phyloP scores from a whole-genome alignment of 2,797 vertebrate species.

The Atherinosoma microstoma region DNA sequence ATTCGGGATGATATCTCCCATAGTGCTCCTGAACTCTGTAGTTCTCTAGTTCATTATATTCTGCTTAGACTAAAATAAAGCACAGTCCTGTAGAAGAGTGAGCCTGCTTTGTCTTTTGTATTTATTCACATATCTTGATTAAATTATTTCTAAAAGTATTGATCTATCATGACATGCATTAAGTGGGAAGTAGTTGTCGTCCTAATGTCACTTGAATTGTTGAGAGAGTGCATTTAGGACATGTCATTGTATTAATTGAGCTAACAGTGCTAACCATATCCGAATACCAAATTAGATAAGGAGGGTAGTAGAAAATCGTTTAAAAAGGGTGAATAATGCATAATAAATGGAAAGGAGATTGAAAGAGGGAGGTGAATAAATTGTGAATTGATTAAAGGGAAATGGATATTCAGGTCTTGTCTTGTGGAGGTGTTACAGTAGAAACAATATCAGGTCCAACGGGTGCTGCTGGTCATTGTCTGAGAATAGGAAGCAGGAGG shows the following conservation, averaged over 20 bases:
- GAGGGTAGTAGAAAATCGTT: slow-evolving; percentile 83
- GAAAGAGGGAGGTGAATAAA: slow-evolving; percentile 78
- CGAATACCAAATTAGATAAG: slow-evolving; percentile 85
- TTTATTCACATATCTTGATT: slow-evolving; percentile 47
- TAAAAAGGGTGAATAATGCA: slow-evolving; percentile 86
- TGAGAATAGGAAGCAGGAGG: slow-evolving; percentile 63
- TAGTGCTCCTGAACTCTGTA: slow-evolving; percentile 89
- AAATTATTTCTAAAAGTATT: slow-evolving; percentile 56
- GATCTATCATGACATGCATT: slow-evolving; percentile 29
- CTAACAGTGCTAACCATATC: slow-evolving; percentile 82
- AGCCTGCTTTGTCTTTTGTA: slow-evolving; percentile 72
- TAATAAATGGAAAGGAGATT: slow-evolving; percentile 84
- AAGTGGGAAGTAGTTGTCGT: slow-evolving; percentile 61
- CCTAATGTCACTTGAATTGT: slow-evolving; percentile 65
- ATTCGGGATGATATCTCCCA: slow-evolving; percentile 81
- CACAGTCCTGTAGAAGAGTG: slow-evolving; percentile 88
- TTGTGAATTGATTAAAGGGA: slow-evolving; percentile 84
- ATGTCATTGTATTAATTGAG: slow-evolving; percentile 84
- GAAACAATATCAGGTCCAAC: slow-evolving; percentile 71
- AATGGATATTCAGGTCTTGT: slow-evolving; percentile 80
- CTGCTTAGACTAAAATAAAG: slow-evolving; percentile 91
- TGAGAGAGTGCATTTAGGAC: slow-evolving; percentile 78
- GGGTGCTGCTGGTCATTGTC: slow-evolving; percentile 46
- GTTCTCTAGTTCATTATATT: slow-evolving; percentile 90
- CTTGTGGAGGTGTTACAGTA: slow-evolving; percentile 69